Evolutionary conservation across 1,140 invertebrate species (phyloP), one percentile per base, ranked within the genome.

Genomic region (Drosophila tropicalis): DNA sequence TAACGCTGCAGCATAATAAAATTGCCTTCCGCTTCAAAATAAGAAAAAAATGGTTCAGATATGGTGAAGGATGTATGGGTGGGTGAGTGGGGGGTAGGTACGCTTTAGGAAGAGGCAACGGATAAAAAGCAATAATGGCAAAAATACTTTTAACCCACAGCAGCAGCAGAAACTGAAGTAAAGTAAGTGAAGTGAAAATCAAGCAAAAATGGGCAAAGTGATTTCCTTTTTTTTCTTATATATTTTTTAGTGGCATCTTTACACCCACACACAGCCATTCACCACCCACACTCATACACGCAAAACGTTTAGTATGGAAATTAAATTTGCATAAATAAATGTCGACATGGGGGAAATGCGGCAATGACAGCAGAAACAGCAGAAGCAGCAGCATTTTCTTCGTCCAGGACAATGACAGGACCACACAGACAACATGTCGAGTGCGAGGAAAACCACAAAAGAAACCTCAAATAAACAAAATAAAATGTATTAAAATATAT

Each of bases 301-400:
- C n/a, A 71, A 39, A 86, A 72, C 83, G 83, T 87, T 87, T 87
- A 87, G 83, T 87, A 87, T 87, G 83, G 84, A 87, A 87, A 87
- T 87, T 87, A 87, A 87, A 87, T 87, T 87, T 87, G 83, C 83
- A 87, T 87, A 87, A 87, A 87, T 87, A 87, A 87, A 87, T 76
- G 83, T 87, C 83, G 84, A 87, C 83, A 89, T 87, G 83, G 83
- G 76, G 60, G 66, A 76, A 83, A 79, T 77, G 84, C 83, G 83
- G 87, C 79, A 83, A 72, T 70, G 76, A 79, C 65, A 79, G 76
- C 29, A 67, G 68, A 34, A 51, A 79, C 65, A 79, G 76, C 19
- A 67, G 68, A 40, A 51, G 68, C 62, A 69, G 29, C 58, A 64
- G 55, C 73, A 13, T 22, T 60, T 55, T 56, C 40, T 71, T 55